These are phyloP conservation scores for Palythoa heliodiscus DNA, from an alignment of 92 coral and sea anemone genomes.

Conservation along the genomic window DNA sequence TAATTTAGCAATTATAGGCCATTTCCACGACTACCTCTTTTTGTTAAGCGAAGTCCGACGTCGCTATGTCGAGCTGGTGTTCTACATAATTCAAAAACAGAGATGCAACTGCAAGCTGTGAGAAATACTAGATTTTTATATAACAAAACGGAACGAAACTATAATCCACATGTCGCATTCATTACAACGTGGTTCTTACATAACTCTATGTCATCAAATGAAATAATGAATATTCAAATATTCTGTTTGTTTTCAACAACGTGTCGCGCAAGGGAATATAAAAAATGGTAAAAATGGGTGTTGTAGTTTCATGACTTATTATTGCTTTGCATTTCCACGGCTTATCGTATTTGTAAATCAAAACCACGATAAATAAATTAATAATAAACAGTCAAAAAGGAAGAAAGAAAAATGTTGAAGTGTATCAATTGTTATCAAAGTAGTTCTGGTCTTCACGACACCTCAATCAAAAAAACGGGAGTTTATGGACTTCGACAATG, in stretches of 20 bases:
- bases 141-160: constrained; percentile 9
- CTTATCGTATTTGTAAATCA: constrained; percentile 45
- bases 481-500: not conserved
- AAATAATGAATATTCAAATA: constrained; percentile 36
- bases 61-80: not conserved
- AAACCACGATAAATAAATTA: constrained; percentile 66
- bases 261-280: not conserved
- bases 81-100: not conserved
- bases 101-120: not conserved
- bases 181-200: not conserved
- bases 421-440: constrained; percentile 8
- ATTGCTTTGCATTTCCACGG: not conserved
- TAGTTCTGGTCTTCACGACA: not conserved
- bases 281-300: constrained; percentile 3
- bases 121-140: not conserved
- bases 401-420: constrained; percentile 22
- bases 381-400: constrained; percentile 49
- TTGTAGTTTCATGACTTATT: not conserved
- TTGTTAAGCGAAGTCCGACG: not conserved
- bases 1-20: constrained; percentile 4
- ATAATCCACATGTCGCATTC: not conserved
- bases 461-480: constrained; percentile 8
- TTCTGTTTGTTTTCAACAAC: constrained; percentile 31
- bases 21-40: constrained; percentile 1
- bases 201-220: not conserved